These are phyloP conservation scores for Globodera ellingtonae DNA, from an alignment of 1,140 invertebrate genomes.

Conservation along the genomic window DNA sequence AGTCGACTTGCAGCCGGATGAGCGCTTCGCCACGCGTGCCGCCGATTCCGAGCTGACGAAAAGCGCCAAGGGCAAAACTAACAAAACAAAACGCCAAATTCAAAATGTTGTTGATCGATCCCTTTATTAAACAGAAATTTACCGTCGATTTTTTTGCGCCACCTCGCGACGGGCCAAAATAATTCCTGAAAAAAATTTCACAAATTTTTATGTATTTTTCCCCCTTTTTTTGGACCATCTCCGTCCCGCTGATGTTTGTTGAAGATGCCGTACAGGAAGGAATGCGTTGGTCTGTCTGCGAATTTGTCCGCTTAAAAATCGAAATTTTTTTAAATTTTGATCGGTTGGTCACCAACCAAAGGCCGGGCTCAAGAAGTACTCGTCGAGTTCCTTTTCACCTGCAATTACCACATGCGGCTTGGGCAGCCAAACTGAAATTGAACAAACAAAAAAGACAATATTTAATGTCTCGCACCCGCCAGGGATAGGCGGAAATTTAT, in stretches of 20 bases:
- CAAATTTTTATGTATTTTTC: neutral
- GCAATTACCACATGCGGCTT: constrained; percentile 53
- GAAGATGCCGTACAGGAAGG: constrained; percentile 55
- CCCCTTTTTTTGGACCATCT: constrained; percentile 32
- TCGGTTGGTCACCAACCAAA: constrained; percentile 3
- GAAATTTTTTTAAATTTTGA: constrained; percentile 9
- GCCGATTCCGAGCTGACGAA: constrained; percentile 54
- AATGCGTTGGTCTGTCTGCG: constrained; percentile 43
- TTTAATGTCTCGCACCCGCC: too few relatives aligned
- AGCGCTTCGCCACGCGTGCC: constrained; percentile 38
- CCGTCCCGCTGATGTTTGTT: constrained; percentile 50
- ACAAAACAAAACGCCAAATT: neutral
- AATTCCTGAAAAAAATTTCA: constrained; percentile 41
- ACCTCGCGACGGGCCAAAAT: constrained; percentile 34
- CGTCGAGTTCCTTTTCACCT: constrained; percentile 33
- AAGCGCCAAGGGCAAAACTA: constrained; percentile 47
- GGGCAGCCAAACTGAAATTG: constrained; percentile 41
- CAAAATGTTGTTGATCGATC: neutral
- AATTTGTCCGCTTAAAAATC: constrained; percentile 48
- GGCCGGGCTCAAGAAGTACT: constrained; percentile 23
- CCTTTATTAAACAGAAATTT: neutral
- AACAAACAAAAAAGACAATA: neutral
- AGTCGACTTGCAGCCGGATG: constrained; percentile 42
- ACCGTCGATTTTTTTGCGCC: constrained; percentile 47
- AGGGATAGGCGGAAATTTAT: too few relatives aligned